Conservation (phyloP, 2,797 vertebrate genomes). For the Sphenodon punctatus region DNA sequence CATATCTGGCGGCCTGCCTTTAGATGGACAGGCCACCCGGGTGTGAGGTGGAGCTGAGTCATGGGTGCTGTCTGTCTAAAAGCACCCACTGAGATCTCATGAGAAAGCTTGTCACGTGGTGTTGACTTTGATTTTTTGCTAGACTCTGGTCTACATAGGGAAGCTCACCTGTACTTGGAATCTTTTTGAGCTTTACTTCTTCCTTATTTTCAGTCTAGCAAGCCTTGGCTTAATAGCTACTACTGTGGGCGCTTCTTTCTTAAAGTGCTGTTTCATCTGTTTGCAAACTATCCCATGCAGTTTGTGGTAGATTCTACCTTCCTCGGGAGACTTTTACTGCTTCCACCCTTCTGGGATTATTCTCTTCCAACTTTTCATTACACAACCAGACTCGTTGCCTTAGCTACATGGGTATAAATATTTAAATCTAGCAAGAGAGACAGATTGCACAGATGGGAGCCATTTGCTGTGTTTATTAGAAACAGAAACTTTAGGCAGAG, state of each 20-base stretch:
- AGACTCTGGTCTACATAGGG: background rate
- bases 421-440: conserved; percentile 46
- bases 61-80: too few relatives aligned
- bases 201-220: background rate
- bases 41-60: too few relatives aligned
- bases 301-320: background rate
- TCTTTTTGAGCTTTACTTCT: background rate
- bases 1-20: too few relatives aligned
- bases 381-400: conserved; percentile 42
- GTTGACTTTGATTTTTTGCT: background rate
- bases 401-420: conserved; percentile 58
- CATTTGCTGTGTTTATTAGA: conserved; percentile 45
- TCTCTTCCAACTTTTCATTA: background rate
- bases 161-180: accelerated
- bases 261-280: background rate
- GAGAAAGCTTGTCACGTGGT: accelerated
- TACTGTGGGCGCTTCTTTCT: background rate
- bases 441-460: background rate
- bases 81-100: background rate
- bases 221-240: background rate
- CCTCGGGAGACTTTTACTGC: background rate
- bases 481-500: conserved; percentile 32
- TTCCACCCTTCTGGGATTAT: background rate
- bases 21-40: too few relatives aligned
- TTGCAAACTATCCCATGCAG: background rate